Percentiles rank a stretch among this genome's conserved stretches.
phyloP scores from a whole-genome alignment of 1,140 invertebrate genomes.

The Nebria ingens region DNA sequence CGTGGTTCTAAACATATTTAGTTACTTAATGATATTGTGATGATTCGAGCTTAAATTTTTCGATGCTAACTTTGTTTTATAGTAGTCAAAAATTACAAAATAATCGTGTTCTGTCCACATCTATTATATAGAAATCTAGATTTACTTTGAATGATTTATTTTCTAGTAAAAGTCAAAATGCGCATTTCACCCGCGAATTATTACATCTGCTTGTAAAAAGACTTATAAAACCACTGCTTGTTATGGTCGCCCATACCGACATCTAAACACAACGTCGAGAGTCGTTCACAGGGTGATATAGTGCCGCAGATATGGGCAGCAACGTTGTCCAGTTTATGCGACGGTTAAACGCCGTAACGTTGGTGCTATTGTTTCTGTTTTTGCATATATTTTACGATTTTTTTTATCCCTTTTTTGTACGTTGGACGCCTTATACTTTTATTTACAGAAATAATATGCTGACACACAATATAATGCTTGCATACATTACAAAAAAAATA shows the following conservation, averaged over 20 bases:
- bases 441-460: too few relatives aligned
- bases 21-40: neutral
- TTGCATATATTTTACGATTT: neutral
- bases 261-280: too few relatives aligned
- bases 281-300: neutral
- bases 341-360: neutral
- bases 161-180: neutral
- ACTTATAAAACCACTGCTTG: neutral
- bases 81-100: too few relatives aligned
- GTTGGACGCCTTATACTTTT: too few relatives aligned
- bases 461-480: too few relatives aligned
- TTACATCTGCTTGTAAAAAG: neutral
- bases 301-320: neutral
- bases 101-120: neutral
- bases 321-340: neutral
- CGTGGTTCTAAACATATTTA: neutral
- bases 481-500: too few relatives aligned
- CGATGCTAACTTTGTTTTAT: too few relatives aligned
- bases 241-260: neutral
- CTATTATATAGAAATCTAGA: neutral
- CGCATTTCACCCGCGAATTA: neutral
- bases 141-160: neutral
- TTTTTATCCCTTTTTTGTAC: neutral
- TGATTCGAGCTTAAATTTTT: too few relatives aligned
- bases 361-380: neutral